phyloP scores from a whole-genome alignment of 2,113 vertebrate species.

The Scopus umbretta region DNA sequence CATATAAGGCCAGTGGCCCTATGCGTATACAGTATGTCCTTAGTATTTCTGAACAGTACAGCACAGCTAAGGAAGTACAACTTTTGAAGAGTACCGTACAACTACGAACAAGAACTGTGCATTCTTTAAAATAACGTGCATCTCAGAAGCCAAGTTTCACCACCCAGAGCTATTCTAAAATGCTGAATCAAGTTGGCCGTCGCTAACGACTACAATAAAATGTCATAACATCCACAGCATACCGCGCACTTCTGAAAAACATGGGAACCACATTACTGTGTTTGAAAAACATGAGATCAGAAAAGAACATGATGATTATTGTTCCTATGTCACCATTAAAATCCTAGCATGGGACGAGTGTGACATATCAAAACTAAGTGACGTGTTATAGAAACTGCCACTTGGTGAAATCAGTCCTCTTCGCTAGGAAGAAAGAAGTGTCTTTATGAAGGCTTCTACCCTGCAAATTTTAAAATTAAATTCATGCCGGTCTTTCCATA shows the following conservation, averaged over 20 bases:
- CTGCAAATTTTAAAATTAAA: background rate
- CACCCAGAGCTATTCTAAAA: background rate
- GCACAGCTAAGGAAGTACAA: background rate
- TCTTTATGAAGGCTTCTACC: background rate
- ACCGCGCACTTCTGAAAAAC: background rate
- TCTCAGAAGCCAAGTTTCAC: background rate
- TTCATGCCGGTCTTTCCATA: background rate
- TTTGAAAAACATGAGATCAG: background rate
- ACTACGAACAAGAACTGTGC: fast-evolving
- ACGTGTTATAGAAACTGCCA: background rate
- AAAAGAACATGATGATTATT: fast-evolving
- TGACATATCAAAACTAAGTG: background rate
- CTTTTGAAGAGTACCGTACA: background rate
- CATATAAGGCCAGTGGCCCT: background rate
- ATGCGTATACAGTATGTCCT: too few relatives aligned
- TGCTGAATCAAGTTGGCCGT: background rate
- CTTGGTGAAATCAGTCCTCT: background rate
- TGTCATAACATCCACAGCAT: background rate
- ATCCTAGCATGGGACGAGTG: too few relatives aligned
- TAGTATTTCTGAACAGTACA: too few relatives aligned
- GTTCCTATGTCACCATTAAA: background rate
- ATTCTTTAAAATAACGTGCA: background rate
- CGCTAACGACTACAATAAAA: background rate
- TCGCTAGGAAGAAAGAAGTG: background rate
- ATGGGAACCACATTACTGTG: background rate